Evolutionary conservation across 1,140 invertebrate species (phyloP), one percentile per base, ranked within the genome.

Genomic region (Hypothenemus hampei): DNA sequence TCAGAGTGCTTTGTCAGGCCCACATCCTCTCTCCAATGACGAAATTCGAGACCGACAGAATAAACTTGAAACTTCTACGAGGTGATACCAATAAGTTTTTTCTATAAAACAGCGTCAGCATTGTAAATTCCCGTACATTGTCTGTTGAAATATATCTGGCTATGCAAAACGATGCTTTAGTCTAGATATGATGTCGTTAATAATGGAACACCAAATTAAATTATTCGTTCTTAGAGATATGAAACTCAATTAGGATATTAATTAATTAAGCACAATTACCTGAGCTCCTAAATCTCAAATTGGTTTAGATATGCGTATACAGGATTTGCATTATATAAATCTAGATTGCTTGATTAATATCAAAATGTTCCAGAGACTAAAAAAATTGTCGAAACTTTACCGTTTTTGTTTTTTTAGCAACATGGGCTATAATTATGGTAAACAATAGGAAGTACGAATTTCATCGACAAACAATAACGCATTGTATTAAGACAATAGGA

Each of bases 1-100:
- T 49, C 24, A 21, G 46, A 57, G 46, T 39, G 55, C 54, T 57
- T 57, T 57, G 55, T 57, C 55, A 46, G 47, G 48, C 55, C 55
- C 55, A 51, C 53, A 56, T 56, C 53, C 44, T 56, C 53, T 33
- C 44, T 29, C 41, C 43, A 44, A 54, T 54, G 51, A 54, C 51
- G 51, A 54, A 54, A 54, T 54, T 46, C 22, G 41, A 54, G 43
- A 36, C 31, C 24, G 29, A 23, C 29, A 46, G 33, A 46, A 35
- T 29, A 53, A 53, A 53, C 40, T 37, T 43, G 31, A 46, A 40
- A 3, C 18, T 11, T 53, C 39, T 55, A 48, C 21, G 48, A 44
- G 44, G 29, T 35, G 43, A 39, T n/a, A 7, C 16, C 40, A 11
- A 43, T 4, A 43, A 43, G 21, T 43, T 21, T 11, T 43, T n/a